Evolutionary conservation across 2,888 invertebrate species (phyloP).

Genomic region (Caenorhabditis angaria): DNA sequence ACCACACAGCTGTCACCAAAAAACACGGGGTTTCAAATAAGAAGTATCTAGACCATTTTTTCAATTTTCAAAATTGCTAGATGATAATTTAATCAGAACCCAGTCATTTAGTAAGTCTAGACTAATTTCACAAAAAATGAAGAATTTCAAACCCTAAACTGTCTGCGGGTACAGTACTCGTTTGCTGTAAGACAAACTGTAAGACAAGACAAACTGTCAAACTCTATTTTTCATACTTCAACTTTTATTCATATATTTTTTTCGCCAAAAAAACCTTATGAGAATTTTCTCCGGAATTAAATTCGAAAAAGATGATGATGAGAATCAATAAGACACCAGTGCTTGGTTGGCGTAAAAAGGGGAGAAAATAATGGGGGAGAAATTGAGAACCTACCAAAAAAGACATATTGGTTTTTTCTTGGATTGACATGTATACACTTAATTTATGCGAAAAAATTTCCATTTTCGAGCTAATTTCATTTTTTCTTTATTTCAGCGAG

Average conservation of each 20-base stretch:
- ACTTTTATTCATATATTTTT: no score
- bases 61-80: no score
- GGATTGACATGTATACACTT: not conserved
- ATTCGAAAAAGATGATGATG: not conserved
- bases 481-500: not conserved
- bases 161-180: no score
- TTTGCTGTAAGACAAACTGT: no score
- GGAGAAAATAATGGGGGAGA: slow-evolving; percentile 9
- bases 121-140: no score
- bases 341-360: slow-evolving; percentile 10
- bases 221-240: no score
- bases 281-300: not conserved
- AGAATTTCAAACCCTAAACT: not conserved
- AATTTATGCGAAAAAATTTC: not conserved
- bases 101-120: no score
- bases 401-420: not conserved
- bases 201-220: no score
- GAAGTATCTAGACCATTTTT: no score
- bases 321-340: slow-evolving; percentile 13
- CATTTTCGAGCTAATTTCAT: not conserved
- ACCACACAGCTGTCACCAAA: no score
- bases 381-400: slow-evolving; percentile 5
- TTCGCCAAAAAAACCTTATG: not conserved
- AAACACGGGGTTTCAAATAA: no score
- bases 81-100: no score